These are phyloP conservation scores for Myotis lucifugus DNA, from an alignment of 2,113 vertebrate genomes.

Conservation along the genomic window DNA sequence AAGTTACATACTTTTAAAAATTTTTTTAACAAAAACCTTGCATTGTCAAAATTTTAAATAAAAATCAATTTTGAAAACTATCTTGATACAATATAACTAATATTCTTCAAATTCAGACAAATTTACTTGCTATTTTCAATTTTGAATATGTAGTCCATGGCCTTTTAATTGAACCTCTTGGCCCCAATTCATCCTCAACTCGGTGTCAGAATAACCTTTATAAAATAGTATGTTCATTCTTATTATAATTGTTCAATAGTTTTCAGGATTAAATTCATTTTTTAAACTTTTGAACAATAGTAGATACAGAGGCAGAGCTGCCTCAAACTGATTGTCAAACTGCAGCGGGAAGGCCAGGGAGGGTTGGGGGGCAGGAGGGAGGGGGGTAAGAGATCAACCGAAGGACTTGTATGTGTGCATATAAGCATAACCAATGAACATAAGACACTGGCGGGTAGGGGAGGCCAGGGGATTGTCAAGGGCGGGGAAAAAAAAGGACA, in stretches of 20 bases:
- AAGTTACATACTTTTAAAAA: background rate
- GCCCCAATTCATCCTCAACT: background rate
- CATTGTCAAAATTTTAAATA: background rate
- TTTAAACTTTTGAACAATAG: background rate
- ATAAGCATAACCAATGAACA: no score
- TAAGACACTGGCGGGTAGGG: no score
- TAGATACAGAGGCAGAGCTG: no score
- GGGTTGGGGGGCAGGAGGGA: no score
- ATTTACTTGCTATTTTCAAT: background rate
- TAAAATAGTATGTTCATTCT: background rate
- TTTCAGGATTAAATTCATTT: conserved; percentile 10
- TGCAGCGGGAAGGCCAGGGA: no score
- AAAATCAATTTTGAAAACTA: conserved; percentile 27
- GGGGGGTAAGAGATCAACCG: no score
- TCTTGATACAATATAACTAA: background rate
- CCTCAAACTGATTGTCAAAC: no score
- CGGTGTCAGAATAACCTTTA: conserved; percentile 2
- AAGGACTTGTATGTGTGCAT: no score
- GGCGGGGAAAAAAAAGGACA: no score
- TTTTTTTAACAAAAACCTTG: background rate
- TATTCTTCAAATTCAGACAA: conserved; percentile 10
- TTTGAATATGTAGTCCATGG: background rate
- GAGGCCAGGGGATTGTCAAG: no score
- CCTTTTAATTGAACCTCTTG: background rate
- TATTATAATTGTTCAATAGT: background rate